phyloP scores from a whole-genome alignment of 2,888 invertebrate genomes.

The Deilephila porcellus region DNA sequence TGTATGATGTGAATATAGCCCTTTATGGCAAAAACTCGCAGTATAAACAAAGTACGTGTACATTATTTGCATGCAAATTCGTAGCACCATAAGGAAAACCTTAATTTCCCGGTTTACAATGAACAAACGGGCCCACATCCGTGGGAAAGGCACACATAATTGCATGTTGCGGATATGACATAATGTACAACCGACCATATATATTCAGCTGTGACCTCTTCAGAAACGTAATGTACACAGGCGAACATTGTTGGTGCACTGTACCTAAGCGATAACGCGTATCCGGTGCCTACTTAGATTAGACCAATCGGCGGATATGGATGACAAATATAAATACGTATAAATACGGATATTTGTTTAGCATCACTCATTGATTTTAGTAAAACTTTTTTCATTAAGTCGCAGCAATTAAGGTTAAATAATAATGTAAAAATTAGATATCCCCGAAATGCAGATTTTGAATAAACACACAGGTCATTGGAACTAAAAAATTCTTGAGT shows the following conservation, averaged over 20 bases:
- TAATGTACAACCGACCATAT: slow-evolving; percentile 46
- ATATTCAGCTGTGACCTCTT: slow-evolving; percentile 32
- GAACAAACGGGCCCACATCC: slow-evolving; percentile 53
- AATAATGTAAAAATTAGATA: no score
- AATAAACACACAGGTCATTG: no score
- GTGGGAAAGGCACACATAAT: slow-evolving; percentile 77
- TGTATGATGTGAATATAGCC: not conserved
- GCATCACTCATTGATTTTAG: not conserved
- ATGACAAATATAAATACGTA: slow-evolving; percentile 39
- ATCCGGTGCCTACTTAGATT: slow-evolving; percentile 74
- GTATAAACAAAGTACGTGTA: slow-evolving; percentile 13
- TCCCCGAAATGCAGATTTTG: no score
- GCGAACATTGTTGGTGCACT: slow-evolving; percentile 41
- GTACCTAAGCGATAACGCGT: slow-evolving; percentile 50
- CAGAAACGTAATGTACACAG: slow-evolving; percentile 32
- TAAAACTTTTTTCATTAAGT: no score
- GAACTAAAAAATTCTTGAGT: no score
- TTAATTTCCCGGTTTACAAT: slow-evolving; percentile 34
- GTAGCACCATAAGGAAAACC: slow-evolving; percentile 26
- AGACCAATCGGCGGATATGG: slow-evolving; percentile 66
- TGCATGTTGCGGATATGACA: slow-evolving; percentile 72
- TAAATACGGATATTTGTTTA: slow-evolving; percentile 2
- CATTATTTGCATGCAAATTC: slow-evolving; percentile 31
- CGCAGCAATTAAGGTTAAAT: no score
- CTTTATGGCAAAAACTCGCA: not conserved